Conservation (phyloP, 2,113 vertebrate genomes). For the Montifringilla adamsi region DNA sequence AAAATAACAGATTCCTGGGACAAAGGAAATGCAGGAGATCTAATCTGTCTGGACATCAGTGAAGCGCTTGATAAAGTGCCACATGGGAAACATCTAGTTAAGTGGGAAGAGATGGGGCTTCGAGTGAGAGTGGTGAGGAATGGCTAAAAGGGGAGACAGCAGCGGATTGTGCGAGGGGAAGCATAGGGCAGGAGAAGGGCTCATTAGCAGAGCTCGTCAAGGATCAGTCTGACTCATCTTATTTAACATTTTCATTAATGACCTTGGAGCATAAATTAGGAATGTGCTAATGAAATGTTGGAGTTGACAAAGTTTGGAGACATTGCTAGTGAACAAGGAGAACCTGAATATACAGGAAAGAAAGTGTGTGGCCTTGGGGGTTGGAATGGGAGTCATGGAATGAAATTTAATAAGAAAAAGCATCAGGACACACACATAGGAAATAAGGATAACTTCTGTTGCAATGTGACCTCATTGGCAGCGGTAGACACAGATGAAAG, state of each 20-base stretch:
- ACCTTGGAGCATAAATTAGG: conserved; percentile 66
- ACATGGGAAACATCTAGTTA: conserved; percentile 57
- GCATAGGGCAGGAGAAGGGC: conserved; percentile 58
- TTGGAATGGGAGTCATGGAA: background rate
- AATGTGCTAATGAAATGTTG: conserved; percentile 56
- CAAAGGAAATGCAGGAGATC: conserved; percentile 5
- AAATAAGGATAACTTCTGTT: background rate
- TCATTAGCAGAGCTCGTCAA: conserved; percentile 58
- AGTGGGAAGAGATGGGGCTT: background rate
- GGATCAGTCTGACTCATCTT: conserved; percentile 65
- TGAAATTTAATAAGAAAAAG: background rate
- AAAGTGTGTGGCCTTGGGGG: background rate
- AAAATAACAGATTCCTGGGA: background rate
- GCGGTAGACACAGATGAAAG: background rate
- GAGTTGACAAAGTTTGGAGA: conserved; percentile 63
- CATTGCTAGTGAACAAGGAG: conserved; percentile 13
- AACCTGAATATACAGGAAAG: background rate
- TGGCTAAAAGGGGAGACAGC: conserved; percentile 58
- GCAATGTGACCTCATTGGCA: background rate
- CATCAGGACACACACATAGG: background rate
- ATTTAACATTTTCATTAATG: conserved; percentile 69
- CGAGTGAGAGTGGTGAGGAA: conserved; percentile 42
- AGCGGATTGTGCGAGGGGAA: conserved; percentile 39
- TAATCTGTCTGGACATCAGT: conserved; percentile 30
- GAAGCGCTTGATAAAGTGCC: conserved; percentile 18